Conservation (phyloP, 1,140 invertebrate genomes). For the Latrodectus geometricus region DNA sequence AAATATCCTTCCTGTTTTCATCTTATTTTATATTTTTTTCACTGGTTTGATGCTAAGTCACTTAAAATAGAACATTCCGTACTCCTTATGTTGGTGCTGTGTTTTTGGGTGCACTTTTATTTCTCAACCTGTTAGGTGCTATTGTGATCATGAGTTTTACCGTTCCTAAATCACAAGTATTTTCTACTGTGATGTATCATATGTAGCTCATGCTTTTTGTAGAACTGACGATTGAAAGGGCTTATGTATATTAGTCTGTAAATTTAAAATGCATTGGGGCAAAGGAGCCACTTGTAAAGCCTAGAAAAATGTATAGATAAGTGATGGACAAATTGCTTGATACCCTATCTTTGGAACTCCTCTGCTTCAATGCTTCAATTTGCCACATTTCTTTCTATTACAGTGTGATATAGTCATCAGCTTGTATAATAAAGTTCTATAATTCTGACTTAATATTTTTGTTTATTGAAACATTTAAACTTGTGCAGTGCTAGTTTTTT, state of each 20-base stretch:
- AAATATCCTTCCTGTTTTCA: conserved; percentile 32
- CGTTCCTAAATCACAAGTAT: conserved; percentile 62
- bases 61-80: conserved; percentile 61
- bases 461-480: no score
- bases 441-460: conserved; percentile 20
- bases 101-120: conserved; percentile 46
- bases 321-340: conserved; percentile 28
- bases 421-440: conserved; percentile 58
- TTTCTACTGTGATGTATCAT: conserved; percentile 62
- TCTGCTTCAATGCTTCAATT: conserved; percentile 57
- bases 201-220: conserved; percentile 56
- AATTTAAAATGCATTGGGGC: conserved; percentile 58
- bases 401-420: conserved; percentile 58
- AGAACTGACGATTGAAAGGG: conserved; percentile 54
- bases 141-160: conserved; percentile 62
- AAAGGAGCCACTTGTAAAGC: conserved; percentile 46
- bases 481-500: no score
- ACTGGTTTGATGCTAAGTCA: conserved; percentile 36
- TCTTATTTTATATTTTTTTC: not conserved
- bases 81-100: conserved; percentile 57
- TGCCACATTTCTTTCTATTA: conserved; percentile 57
- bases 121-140: conserved; percentile 61
- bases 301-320: not conserved
- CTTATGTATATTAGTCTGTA: conserved; percentile 60
- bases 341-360: conserved; percentile 38